A percentile compares a stretch with the other conserved stretches of the same genome.
Evolutionary conservation across 2,797 vertebrate genomes (phyloP).

Genomic region (Epinephelus coioides): DNA sequence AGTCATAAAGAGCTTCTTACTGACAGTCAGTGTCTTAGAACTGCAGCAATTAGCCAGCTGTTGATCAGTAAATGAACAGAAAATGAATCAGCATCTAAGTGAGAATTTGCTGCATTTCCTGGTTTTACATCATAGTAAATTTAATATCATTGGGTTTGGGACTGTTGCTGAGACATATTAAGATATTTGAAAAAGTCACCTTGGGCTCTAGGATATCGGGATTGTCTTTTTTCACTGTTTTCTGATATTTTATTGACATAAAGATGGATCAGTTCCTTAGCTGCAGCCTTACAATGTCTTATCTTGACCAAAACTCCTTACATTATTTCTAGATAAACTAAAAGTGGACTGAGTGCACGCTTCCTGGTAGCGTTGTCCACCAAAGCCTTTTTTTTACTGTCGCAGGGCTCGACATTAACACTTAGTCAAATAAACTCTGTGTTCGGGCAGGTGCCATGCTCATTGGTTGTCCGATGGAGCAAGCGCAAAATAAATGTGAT

Average conservation of each 20-base stretch:
- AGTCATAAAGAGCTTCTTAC: neutral
- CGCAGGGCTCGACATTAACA: no score
- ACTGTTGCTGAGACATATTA: no score
- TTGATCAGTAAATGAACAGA: neutral
- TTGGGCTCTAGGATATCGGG: neutral
- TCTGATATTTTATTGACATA: neutral
- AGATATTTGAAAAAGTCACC: neutral
- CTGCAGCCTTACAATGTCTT: neutral
- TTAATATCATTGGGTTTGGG: neutral
- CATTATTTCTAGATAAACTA: no score
- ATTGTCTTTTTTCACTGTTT: neutral
- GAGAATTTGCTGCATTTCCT: neutral
- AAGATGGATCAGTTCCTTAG: neutral
- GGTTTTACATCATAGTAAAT: neutral
- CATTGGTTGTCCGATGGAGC: no score
- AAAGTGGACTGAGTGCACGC: no score
- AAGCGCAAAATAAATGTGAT: no score
- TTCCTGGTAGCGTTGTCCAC: no score
- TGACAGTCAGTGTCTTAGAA: neutral
- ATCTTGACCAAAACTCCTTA: neutral
- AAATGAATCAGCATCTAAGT: neutral
- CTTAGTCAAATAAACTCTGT: no score
- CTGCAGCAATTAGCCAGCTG: neutral
- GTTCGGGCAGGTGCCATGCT: no score
- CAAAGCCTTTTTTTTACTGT: no score